Conservation (phyloP, 2,888 invertebrate genomes). For the Rhaphigaster nebulosa region DNA sequence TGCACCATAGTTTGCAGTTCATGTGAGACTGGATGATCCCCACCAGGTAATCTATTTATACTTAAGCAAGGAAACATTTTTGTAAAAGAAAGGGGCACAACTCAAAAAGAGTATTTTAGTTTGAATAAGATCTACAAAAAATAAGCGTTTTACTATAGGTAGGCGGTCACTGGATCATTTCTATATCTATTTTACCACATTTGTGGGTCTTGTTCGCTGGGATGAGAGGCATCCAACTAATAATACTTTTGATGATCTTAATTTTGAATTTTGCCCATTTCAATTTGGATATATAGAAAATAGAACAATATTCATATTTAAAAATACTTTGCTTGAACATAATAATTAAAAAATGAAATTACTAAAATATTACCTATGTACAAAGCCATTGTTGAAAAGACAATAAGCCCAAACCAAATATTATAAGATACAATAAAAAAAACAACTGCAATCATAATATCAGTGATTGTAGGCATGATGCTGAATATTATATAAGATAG, state of each 20-base stretch:
- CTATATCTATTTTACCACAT: neutral
- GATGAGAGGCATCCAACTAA: neutral
- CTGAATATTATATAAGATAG: constrained; percentile 93
- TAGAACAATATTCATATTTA: neutral
- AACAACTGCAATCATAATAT: constrained; percentile 90
- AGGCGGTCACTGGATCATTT: neutral
- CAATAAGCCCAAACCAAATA: constrained; percentile 94
- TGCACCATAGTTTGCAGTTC: neutral
- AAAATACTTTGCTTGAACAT: constrained; percentile 53
- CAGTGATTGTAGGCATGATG: constrained; percentile 92
- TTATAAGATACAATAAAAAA: constrained; percentile 92
- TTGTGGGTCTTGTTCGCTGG: neutral
- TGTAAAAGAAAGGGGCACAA: neutral
- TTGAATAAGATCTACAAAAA: neutral
- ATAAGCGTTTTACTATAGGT: neutral
- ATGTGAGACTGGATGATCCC: neutral
- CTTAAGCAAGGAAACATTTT: too few relatives aligned
- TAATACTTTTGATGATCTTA: neutral
- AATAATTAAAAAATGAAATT: constrained; percentile 41
- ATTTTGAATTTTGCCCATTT: neutral
- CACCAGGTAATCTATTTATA: too few relatives aligned
- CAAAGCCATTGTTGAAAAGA: constrained; percentile 91
- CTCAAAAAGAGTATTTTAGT: neutral
- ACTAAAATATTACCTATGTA: constrained; percentile 84
- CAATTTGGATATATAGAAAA: neutral